phyloP scores from a whole-genome alignment of 2,888 invertebrate species.

The Fragum sueziense region DNA sequence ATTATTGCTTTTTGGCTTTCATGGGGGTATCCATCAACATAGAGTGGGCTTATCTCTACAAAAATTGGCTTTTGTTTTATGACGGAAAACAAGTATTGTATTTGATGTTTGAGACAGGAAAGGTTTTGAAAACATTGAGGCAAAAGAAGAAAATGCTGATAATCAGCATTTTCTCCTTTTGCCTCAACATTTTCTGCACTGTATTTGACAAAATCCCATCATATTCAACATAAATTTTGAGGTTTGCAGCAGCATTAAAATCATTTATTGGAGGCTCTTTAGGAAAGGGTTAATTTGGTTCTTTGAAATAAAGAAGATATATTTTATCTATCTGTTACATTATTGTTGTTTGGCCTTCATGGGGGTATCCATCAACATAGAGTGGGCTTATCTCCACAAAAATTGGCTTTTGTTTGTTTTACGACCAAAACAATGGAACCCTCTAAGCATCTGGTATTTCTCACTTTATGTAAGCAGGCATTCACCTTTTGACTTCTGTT shows the following conservation, averaged over 20 bases:
- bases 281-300: no score
- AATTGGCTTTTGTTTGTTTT: conserved; percentile 20
- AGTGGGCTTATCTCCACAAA: conserved; percentile 10
- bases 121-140: no score
- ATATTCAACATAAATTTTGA: no score
- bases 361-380: not conserved
- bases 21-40: not conserved
- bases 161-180: no score
- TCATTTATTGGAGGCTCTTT: no score
- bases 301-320: no score
- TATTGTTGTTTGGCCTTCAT: not conserved
- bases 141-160: no score
- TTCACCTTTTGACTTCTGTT: not conserved
- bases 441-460: not conserved
- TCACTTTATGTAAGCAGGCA: not conserved
- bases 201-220: no score
- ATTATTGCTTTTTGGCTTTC: not conserved
- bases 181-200: no score
- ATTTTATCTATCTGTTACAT: not conserved
- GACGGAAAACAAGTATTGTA: no score
- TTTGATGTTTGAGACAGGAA: no score
- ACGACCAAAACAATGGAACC: conserved; percentile 10
- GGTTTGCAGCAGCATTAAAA: no score
- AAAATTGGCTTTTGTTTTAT: conserved; percentile 14
- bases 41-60: conserved; percentile 10